A percentile compares a stretch with the other conserved stretches of the same genome.
These are phyloP conservation scores for Rhinogobio ventralis DNA, from an alignment of 2,797 vertebrate genomes.

Conservation along the genomic window DNA sequence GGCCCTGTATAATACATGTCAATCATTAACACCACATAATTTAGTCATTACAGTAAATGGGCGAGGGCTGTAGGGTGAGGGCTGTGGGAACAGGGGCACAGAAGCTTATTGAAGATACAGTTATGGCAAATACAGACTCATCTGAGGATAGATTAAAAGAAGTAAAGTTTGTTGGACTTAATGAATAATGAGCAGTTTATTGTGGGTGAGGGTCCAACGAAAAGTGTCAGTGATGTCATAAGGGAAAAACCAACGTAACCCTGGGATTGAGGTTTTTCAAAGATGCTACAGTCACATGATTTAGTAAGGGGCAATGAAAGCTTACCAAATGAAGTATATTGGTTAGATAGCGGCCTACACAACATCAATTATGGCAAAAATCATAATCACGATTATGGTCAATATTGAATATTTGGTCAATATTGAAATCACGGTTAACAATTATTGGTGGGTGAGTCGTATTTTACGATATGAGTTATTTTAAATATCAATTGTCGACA, in stretches of 20 bases:
- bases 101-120: neutral
- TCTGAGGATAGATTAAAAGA: neutral
- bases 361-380: too few species aligned
- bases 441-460: too few species aligned
- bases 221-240: neutral
- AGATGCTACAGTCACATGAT: neutral
- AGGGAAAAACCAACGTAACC: neutral
- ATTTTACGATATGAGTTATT: too few species aligned
- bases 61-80: neutral
- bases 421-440: too few species aligned
- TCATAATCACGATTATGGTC: too few species aligned
- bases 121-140: slow-evolving; percentile 6
- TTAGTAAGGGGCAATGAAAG: neutral
- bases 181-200: neutral
- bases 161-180: neutral
- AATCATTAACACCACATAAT: slow-evolving; percentile 26
- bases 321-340: neutral
- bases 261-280: neutral
- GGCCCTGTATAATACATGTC: neutral
- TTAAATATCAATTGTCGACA: too few species aligned
- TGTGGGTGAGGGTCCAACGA: neutral
- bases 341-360: neutral
- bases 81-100: neutral
- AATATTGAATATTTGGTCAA: too few species aligned
- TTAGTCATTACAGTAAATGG: slow-evolving; percentile 1